Conservation (phyloP, 2,888 invertebrate genomes). For the Agrypnus murinus region DNA sequence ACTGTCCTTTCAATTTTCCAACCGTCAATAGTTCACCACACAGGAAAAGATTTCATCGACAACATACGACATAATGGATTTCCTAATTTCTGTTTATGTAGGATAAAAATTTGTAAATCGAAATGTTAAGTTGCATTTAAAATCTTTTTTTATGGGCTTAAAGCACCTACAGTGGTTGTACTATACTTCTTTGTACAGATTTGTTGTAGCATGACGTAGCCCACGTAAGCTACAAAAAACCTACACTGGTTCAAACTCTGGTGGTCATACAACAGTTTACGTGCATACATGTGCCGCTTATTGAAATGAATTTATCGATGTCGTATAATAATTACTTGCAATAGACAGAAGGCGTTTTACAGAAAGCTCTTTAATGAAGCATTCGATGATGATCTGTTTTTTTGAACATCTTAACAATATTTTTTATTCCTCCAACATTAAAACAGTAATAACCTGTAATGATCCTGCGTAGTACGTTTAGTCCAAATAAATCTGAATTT, state of each 20-base stretch:
- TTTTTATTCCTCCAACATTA: too few species aligned
- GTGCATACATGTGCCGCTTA: background rate
- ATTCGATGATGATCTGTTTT: background rate
- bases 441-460: too few species aligned
- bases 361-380: background rate
- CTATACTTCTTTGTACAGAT: constrained; percentile 17
- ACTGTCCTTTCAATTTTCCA: too few species aligned
- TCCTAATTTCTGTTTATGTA: background rate
- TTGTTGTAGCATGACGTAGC: constrained; percentile 17
- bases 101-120: background rate
- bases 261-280: constrained; percentile 1
- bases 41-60: too few species aligned
- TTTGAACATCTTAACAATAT: too few species aligned
- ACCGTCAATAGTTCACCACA: too few species aligned
- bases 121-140: background rate
- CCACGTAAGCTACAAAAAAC: constrained; percentile 11
- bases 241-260: constrained; percentile 15
- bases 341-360: constrained; percentile 14
- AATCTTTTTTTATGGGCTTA: constrained; percentile 5
- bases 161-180: constrained; percentile 3
- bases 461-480: too few species aligned
- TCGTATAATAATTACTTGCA: constrained; percentile 16
- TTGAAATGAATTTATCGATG: constrained; percentile 15
- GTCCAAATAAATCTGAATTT: too few species aligned
- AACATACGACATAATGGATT: too few species aligned